Percentiles rank a stretch among this genome's conserved stretches.
Evolutionary conservation across 2,797 vertebrate genomes (phyloP).

Genomic region (Psittacula derbiana): DNA sequence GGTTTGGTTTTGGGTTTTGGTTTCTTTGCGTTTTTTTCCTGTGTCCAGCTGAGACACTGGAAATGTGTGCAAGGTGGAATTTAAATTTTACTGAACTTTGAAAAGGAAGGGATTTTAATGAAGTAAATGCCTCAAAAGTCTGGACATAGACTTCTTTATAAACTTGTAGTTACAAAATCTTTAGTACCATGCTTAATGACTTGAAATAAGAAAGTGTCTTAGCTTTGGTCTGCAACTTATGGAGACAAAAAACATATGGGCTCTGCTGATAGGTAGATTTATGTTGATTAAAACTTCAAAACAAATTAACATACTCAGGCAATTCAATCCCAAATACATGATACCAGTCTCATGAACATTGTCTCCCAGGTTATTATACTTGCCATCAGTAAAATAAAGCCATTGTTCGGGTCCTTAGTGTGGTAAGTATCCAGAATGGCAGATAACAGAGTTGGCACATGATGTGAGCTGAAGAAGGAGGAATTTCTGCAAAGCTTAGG

Average conservation of each 20-base stretch:
- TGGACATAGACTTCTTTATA: neutral
- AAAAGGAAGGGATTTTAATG: neutral
- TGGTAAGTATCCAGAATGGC: neutral
- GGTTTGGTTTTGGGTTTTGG: neutral
- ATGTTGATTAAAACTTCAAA: neutral
- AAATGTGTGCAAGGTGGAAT: neutral
- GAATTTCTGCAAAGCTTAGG: neutral
- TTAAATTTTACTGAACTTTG: neutral
- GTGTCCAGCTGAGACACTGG: neutral
- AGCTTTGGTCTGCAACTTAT: neutral
- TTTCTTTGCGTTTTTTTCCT: neutral
- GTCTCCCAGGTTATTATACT: neutral
- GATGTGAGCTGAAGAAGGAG: neutral
- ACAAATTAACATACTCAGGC: neutral
- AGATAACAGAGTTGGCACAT: neutral
- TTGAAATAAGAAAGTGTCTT: neutral
- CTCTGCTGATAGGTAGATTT: neutral
- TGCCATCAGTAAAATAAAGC: neutral
- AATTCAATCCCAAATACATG: fast-evolving
- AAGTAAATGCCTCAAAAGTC: neutral
- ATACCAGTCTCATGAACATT: neutral
- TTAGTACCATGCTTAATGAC: neutral
- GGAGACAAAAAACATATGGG: neutral
- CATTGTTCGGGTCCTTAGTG: neutral
- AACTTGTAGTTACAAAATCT: neutral